Base-by-base conservation (phyloP, 2,797 vertebrate genomes). In the Amphiprion clarkii region DNA sequence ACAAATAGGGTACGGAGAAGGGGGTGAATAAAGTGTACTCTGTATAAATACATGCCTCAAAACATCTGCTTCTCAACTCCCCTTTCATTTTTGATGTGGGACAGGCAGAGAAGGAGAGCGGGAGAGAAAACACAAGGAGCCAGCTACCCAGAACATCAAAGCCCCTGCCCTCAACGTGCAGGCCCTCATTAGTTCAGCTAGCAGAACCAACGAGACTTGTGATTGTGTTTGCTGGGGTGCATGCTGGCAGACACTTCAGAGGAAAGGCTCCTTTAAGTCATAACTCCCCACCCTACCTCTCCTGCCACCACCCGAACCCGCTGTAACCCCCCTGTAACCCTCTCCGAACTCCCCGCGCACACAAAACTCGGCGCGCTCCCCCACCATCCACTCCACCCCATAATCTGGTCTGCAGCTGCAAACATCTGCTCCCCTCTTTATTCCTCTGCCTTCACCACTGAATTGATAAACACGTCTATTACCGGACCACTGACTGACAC, bases 61-160 rank as follows among this genome's bases (percentile, higher is more conserved):
- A 95, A 95, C 95, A 95, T 96, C 94, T 95, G 95, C 94, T 94
- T 94, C 93, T 94, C 92, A 92, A 93, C 90, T 94, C 91, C 92
- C 92, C 89, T 93, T 94, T 90, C 88, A 86, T 94, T 94, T 95
- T 94, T 96, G 94, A 95, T 95, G 95, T 95, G 95, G 95, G 92
- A 94, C 93, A 91, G 89, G 89, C 91, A 89, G 91, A 87, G 92
- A 93, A 90, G 86, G 93, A 92, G 94, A 92, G 91, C 89, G 85
- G 90, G 87, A 92, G 90, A 90, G 93, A 91, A 94, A 95, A 95
- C 94, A 94, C 92, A 93, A 94, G 95, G 88, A 95, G 91, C 91
- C 94, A 95, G 95, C 93, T 94, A 95, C 94, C 92, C 94, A 93
- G 94, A 95, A 95, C 94, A 94, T 96, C 94, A 96, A 95, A 95